Conservation (phyloP, 2,113 vertebrate species). For the Echinops telfairi region DNA sequence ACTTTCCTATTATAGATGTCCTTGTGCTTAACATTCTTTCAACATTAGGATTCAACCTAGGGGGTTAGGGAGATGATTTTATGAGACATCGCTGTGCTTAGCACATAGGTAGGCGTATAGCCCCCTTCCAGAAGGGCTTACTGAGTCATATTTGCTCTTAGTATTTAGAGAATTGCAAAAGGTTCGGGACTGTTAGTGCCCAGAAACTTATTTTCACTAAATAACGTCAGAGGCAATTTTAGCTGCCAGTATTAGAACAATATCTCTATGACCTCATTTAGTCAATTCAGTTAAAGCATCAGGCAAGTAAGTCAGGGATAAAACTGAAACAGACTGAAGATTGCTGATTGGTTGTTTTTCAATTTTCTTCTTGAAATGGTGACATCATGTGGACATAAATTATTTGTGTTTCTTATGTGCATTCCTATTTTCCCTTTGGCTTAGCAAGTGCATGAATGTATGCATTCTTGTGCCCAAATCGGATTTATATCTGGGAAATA, state of each 20-base stretch:
- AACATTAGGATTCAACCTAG: not conserved
- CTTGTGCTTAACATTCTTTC: not conserved
- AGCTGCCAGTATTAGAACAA: constrained; percentile 22
- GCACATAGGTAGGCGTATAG: not conserved
- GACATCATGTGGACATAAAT: constrained; percentile 49
- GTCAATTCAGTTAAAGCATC: constrained; percentile 62
- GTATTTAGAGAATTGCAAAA: not conserved
- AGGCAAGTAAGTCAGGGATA: constrained; percentile 24
- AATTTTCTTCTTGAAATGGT: constrained; percentile 58
- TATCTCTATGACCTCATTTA: constrained; percentile 59
- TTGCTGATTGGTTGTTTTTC: constrained; percentile 41
- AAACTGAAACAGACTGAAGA: constrained; percentile 23
- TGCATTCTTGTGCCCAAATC: constrained; percentile 68
- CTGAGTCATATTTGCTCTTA: constrained; percentile 15
- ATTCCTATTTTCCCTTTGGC: constrained; percentile 54
- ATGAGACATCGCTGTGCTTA: not conserved
- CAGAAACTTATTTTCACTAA: constrained; percentile 51
- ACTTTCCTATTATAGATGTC: not conserved
- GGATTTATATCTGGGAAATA: constrained; percentile 53
- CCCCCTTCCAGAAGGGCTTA: not conserved
- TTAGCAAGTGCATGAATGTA: constrained; percentile 55
- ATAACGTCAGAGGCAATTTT: constrained; percentile 33
- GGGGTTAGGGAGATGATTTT: not conserved
- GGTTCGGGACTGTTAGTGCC: constrained; percentile 4
- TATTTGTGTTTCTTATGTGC: constrained; percentile 60